phyloP scores from a whole-genome alignment of 2,888 invertebrate species.

The Lasioglossum leucozonium region DNA sequence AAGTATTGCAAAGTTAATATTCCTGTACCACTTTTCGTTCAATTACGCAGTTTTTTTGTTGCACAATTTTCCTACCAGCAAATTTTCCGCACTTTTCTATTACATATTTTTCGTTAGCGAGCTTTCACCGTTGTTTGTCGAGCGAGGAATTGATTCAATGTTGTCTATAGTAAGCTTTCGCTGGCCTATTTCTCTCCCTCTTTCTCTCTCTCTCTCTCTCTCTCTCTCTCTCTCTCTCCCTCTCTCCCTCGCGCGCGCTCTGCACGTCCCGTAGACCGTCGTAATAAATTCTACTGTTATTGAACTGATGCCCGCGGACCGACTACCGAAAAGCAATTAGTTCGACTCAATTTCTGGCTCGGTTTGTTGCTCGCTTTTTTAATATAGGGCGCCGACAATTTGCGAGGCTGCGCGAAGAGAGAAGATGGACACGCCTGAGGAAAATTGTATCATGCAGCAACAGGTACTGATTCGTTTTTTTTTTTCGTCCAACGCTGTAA shows the following conservation, averaged over 20 bases:
- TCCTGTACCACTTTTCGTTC: not conserved
- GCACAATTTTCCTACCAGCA: not conserved
- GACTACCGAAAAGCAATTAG: conserved; percentile 36
- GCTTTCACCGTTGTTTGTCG: not conserved
- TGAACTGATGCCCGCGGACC: conserved; percentile 7
- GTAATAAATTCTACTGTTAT: conserved; percentile 29
- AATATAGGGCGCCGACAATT: not conserved
- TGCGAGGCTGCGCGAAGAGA: not conserved
- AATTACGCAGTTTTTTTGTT: not conserved
- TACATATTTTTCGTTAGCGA: not conserved
- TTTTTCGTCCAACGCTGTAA: not conserved
- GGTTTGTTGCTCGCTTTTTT: conserved; percentile 15
- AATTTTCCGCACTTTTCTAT: not conserved
- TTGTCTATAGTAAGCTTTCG: not conserved
- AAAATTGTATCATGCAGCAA: conserved; percentile 36
- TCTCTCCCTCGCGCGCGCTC: not conserved
- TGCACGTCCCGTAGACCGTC: not conserved
- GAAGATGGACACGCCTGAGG: conserved; percentile 20
- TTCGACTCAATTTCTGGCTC: conserved; percentile 20
- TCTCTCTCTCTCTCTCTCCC: not conserved
- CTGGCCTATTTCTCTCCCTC: not conserved
- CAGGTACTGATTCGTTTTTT: conserved; percentile 31
- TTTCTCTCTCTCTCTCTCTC: not conserved
- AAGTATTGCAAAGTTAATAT: not conserved
- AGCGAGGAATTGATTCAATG: conserved; percentile 13